A percentile compares a stretch with the other conserved stretches of the same genome.
Evolutionary conservation across 2,888 invertebrate genomes (phyloP).

Genomic region (Adelognathus sp.): DNA sequence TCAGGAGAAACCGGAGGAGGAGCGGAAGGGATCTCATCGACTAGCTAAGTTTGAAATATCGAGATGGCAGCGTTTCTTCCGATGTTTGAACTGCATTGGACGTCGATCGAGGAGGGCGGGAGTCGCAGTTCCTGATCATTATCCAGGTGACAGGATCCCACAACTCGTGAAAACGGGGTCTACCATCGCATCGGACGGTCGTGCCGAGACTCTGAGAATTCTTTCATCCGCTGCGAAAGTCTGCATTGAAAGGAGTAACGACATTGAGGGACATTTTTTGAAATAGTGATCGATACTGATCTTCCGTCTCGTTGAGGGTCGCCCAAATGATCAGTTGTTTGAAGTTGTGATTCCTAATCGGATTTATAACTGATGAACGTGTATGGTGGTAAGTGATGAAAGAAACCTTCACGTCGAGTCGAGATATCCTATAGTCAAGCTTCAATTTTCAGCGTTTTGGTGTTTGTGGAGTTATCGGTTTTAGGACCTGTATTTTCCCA

Average conservation of each 20-base stretch:
- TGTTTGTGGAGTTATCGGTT: no score
- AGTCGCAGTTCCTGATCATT: constrained; percentile 46
- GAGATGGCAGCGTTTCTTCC: not conserved
- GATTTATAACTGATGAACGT: no score
- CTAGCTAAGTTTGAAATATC: not conserved
- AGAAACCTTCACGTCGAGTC: no score
- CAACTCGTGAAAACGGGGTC: constrained; percentile 27
- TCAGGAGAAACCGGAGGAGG: not conserved
- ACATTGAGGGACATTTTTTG: not conserved
- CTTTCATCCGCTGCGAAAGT: constrained; percentile 48
- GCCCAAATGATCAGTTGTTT: no score
- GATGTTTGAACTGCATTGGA: not conserved
- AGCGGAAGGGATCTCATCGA: not conserved
- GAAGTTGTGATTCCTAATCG: no score
- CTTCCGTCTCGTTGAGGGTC: no score
- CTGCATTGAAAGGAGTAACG: constrained; percentile 14
- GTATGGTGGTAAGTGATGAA: no score
- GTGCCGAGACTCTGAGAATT: constrained; percentile 48
- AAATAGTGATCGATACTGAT: not conserved
- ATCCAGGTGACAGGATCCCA: constrained; percentile 56
- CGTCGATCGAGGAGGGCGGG: not conserved
- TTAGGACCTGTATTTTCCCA: no score
- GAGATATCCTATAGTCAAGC: no score
- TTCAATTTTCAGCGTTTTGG: no score
- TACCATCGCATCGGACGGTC: not conserved